Base-by-base conservation (phyloP, 2,113 vertebrate genomes). In the Gambusia holbrooki region DNA sequence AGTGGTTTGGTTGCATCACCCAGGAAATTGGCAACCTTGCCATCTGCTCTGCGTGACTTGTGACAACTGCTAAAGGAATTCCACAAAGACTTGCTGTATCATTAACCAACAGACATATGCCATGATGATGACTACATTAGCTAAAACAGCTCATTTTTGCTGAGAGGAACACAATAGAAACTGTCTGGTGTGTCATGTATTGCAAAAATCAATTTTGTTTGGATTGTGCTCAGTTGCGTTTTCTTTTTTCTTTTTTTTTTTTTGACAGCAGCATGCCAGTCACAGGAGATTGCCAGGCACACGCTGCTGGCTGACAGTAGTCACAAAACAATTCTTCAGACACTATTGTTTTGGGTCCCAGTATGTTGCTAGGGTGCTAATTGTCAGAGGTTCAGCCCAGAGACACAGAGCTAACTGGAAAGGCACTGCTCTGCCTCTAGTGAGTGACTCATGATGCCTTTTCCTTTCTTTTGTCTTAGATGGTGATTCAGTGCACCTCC, bases 391-490 rank as follows among this genome's bases (percentile, higher is more conserved):
- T 78, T 81, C 45, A 86, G 62, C 69, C 35, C n/a, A 27, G 68
- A 82, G 76, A 86, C 81, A 79, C 71, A 7, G 82, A 88, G 88
- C 87, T 88, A 86, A 90, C 82, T 65, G 71, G 74, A 80, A 82
- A 86, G 80, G 74, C 62, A 13, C 69, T 64, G 61, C 71, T 64
- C 48, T 17, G 76, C 81, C 68, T 67, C 63, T 84, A 86, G 89
- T 12, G 14, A 74, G 83, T 90, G 88, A 90, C 73, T 90, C 92
- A 89, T 10, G 10, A 63, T 75, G 76, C 32, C 68, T 74, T 73
- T 78, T 75, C 81, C 71, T 70, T 75, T 29, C 45, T 78, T 82
- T 73, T 61, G 69, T 84, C 81, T 72, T 51, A 5, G 40, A 58
- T 61, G 6, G 58, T 86, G 84, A 90, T 74, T 89, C 84, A 86